Conservation (phyloP, 1,140 invertebrate genomes). For the Himalopsyche phryganea region DNA sequence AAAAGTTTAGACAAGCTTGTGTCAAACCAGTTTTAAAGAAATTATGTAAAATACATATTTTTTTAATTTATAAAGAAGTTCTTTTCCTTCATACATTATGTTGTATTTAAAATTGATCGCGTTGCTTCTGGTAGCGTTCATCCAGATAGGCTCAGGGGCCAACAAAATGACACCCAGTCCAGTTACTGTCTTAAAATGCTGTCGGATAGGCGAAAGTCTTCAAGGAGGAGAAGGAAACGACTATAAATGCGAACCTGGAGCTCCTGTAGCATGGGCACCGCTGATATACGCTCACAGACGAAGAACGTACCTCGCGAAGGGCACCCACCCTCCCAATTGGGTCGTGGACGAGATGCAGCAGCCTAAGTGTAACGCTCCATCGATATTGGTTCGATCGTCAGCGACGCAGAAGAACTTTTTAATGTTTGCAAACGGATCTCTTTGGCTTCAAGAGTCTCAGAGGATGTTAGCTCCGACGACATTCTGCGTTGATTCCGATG, state of each 20-base stretch:
- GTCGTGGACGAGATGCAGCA: conserved; percentile 37
- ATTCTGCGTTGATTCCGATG: conserved; percentile 59
- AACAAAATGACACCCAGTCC: conserved; percentile 38
- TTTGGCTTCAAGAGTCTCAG: conserved; percentile 45
- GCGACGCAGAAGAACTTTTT: conserved; percentile 42
- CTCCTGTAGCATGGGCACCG: conserved; percentile 43
- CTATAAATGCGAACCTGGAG: conserved; percentile 33
- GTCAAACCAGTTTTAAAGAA: not conserved
- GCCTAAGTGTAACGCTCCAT: conserved; percentile 43
- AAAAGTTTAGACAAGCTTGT: too few species aligned
- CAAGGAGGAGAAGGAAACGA: conserved; percentile 25
- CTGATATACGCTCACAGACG: conserved; percentile 52
- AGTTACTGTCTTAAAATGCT: conserved; percentile 54
- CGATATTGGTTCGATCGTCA: conserved; percentile 38
- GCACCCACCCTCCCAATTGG: conserved; percentile 50
- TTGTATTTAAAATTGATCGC: conserved; percentile 6
- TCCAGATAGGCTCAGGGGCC: conserved; percentile 22
- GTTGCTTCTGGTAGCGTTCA: conserved; percentile 9
- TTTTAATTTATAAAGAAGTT: not conserved
- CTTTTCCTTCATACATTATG: conserved; percentile 2
- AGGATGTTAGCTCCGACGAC: conserved; percentile 43
- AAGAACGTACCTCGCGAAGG: conserved; percentile 37
- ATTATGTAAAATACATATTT: conserved; percentile 17
- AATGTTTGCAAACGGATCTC: conserved; percentile 56
- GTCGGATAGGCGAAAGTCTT: conserved; percentile 45